Evolutionary conservation across 2,113 vertebrate species (phyloP).

Genomic region (Oenanthe oenanthe): DNA sequence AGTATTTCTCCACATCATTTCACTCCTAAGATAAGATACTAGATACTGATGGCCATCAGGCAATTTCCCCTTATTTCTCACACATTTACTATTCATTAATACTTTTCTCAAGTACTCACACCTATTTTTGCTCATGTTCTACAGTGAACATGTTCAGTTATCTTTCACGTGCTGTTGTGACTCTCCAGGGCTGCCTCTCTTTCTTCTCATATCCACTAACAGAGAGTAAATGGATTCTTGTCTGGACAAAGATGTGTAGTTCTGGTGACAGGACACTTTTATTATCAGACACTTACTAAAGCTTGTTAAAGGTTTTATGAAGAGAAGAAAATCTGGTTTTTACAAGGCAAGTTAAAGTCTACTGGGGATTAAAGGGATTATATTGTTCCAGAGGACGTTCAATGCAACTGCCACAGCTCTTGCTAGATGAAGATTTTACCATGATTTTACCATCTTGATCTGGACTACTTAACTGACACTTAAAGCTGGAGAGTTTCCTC

Average conservation of each 20-base stretch:
- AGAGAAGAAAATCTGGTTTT: background rate
- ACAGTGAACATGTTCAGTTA: background rate
- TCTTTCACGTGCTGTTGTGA: background rate
- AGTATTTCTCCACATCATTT: background rate
- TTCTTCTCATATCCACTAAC: background rate
- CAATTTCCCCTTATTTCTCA: background rate
- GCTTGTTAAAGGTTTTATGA: background rate
- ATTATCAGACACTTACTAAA: background rate
- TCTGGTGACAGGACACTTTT: background rate
- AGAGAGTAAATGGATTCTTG: background rate
- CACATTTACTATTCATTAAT: background rate
- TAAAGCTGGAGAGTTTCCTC: background rate
- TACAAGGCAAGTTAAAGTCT: background rate
- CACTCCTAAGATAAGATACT: background rate
- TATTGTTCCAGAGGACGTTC: background rate
- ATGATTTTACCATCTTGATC: background rate
- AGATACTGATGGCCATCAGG: background rate
- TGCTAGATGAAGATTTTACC: background rate
- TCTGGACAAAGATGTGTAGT: accelerated
- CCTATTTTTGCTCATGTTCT: background rate
- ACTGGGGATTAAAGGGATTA: background rate
- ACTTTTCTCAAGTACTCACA: background rate
- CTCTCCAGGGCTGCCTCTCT: background rate
- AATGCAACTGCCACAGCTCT: background rate
- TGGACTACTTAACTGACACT: background rate